phyloP scores from a whole-genome alignment of 1,140 invertebrate species.

The Polypedilum pembai region DNA sequence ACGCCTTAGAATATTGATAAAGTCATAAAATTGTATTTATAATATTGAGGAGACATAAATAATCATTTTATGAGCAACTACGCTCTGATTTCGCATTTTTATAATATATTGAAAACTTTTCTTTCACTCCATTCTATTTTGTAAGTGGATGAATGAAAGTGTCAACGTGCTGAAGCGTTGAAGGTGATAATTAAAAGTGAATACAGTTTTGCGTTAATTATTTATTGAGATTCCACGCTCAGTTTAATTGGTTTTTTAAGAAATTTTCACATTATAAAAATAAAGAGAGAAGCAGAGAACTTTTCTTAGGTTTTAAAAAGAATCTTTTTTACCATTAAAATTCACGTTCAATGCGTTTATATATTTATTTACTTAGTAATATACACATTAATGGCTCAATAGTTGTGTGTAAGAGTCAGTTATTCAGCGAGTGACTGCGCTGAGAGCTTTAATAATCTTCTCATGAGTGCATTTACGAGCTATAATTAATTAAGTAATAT shows the following conservation, averaged over 20 bases:
- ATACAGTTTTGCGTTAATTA: too few species aligned
- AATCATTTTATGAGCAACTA: too few species aligned
- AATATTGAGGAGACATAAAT: too few species aligned
- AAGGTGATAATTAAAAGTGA: too few species aligned
- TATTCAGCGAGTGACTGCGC: background rate
- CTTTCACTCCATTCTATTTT: too few species aligned
- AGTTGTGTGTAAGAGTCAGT: background rate
- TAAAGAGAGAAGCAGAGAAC: too few species aligned
- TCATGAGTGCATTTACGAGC: constrained; percentile 10
- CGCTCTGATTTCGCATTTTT: too few species aligned
- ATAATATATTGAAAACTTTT: too few species aligned
- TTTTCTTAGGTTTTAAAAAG: background rate
- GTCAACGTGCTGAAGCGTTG: too few species aligned
- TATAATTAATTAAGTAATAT: constrained; percentile 22
- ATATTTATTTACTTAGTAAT: background rate
- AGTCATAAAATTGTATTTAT: too few species aligned
- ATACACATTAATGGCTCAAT: background rate
- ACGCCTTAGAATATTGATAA: too few species aligned
- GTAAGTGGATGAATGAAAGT: too few species aligned
- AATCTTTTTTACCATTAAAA: background rate
- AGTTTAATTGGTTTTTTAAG: background rate
- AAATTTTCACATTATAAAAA: background rate
- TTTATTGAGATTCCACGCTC: background rate
- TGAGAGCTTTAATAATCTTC: constrained; percentile 10
- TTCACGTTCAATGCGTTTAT: background rate